Conservation (phyloP, 2,888 invertebrate species). For the Acanthosepion pharaonis region DNA sequence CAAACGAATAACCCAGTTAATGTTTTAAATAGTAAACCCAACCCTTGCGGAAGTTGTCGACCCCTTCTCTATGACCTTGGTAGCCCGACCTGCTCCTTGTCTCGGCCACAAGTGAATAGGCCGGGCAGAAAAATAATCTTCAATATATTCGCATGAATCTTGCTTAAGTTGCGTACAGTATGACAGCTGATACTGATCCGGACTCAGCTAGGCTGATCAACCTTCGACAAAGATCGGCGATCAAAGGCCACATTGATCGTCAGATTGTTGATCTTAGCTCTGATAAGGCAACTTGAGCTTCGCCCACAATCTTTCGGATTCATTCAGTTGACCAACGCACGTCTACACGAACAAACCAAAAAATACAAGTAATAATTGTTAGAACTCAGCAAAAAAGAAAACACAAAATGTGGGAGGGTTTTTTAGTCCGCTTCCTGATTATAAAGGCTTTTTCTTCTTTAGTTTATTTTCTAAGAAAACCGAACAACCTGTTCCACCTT, state of each 20-base stretch:
- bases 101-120: background rate
- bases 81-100: background rate
- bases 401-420: background rate
- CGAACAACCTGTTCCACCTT: background rate
- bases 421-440: background rate
- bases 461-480: background rate
- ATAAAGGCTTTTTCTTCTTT: background rate
- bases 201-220: constrained; percentile 22
- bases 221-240: background rate
- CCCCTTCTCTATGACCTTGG: background rate
- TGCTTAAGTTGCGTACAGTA: background rate
- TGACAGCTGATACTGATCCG: constrained; percentile 12
- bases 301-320: background rate
- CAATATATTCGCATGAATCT: constrained; percentile 13
- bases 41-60: background rate
- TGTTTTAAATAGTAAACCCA: background rate
- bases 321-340: background rate
- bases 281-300: constrained; percentile 8
- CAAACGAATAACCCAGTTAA: background rate
- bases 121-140: background rate
- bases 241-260: background rate
- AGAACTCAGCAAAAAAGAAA: background rate
- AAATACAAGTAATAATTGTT: background rate
- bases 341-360: background rate
- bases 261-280: background rate